Evolutionary conservation across 2,888 invertebrate species (phyloP), one percentile per base, ranked within the genome.

Genomic region (Liodrosophila aerea): DNA sequence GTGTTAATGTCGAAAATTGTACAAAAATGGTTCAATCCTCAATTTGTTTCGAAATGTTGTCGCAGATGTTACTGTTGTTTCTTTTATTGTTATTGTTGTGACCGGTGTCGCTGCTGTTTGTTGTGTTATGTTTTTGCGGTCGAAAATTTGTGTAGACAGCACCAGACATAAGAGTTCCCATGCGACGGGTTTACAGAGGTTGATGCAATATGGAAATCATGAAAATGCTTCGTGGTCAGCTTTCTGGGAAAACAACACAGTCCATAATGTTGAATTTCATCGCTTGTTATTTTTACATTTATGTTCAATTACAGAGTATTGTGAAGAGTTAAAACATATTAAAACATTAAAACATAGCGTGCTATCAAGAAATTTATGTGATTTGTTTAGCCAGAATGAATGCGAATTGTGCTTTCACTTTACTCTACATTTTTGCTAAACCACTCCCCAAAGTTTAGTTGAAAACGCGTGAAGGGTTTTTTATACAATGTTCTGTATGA

Each of bases 71-170:
- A 30, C 56, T 18, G 52, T 36, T 46, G 45, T 51, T 47, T 11
- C 36, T 40, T 33, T 52, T 57, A 40, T 46, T 52, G 44, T 33
- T 52, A 49, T 16, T 59, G 39, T 29, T 41, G 36, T 37, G 56
- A 50, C 13, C 46, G 34, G 40, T 60, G 46, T 47, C 44, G 11
- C 8, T 29, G 39, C 4, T 46, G 45, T 47, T 64, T 40, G 34
- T 60, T 59, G 39, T 56, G 39, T 56, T 58, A n/a, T n/a, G n/a
- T n/a, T n/a, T 52, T 50, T 68, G 75, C 47, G 85, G 77, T 65
- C 62, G 65, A 82, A 74, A 74, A 68, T 68, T 64, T 67, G 64
- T 44, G 64, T 45, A 68, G 63, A 71, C 64, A 63, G 67, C 27
- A 39, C 41, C 60, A 43, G 52, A 12, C 11, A 2, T 7, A 4